Base-by-base conservation (phyloP, 2,797 vertebrate species). In the Miichthys miiuy region DNA sequence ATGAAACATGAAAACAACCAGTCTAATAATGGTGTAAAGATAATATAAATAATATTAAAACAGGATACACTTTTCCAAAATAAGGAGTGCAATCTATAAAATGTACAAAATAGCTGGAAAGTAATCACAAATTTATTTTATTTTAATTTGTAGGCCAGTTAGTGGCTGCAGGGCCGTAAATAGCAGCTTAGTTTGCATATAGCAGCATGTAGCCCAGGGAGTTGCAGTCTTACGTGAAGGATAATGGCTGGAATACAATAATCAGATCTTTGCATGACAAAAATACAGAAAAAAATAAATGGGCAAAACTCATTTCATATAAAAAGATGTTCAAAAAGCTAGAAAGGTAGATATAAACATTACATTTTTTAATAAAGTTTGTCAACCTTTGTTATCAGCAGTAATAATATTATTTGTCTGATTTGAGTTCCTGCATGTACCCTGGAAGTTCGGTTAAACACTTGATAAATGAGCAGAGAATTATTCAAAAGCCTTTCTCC, bases 401-500 rank as follows among this genome's bases (percentile, higher is more conserved):
- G 18, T 12, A 27, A 48, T 56, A 6, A 47, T 48, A 17, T 54
- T 50, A 10, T 51, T 50, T 10, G 9, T 20, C 16, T 52, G 23
- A 65, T 60, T 54, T 18, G 27, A 65, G 58, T 51, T 5, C 1
- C 16, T 38, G 18, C 41, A 51, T 1, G 23, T 14, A 16, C 10
- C 17, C 9, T n/a, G 16, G 55, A 71, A 1, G 4, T 41, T 82
- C 34, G 11, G n/a, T 12, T 72, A 42, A 47, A 18, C 44, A 13
- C n/a, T 21, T 54, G 48, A 21, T 10, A 55, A 27, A 74, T 44
- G 34, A 41, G 41, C 34, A 21, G 5, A 20, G 0, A 63, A 1
- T 67, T 75, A 75, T 81, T 80, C 54, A 71, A 11, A 75, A 51
- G 30, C 50, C 23, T 48, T 14, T 71, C 30, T 66, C 30, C 60